Evolutionary conservation across 1,140 invertebrate genomes (phyloP), one percentile per base, ranked within the genome.

Genomic region (Megathymus violae): DNA sequence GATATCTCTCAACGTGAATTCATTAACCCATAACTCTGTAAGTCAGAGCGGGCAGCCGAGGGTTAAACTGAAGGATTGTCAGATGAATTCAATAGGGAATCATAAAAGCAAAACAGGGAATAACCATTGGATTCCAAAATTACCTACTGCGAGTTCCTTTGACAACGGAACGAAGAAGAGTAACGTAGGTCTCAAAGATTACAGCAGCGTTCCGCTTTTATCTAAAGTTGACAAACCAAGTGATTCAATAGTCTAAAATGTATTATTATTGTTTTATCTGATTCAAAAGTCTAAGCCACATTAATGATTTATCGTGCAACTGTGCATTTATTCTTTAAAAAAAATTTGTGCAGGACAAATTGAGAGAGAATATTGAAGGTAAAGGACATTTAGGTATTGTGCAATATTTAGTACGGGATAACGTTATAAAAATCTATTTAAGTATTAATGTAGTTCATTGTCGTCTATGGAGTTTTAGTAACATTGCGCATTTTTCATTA

Each of bases 91-190:
- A 6, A 65, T 85, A 17, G 74, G 74, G 17, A 84, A 89, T 64
- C 80, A 87, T 62, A 90, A 90, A 43, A 82, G 81, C 65, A 89
- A 88, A 73, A 70, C 88, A 60, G 91, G 88, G 27, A 91, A 91
- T 74, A 92, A 92, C 51, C 91, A 91, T 74, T 92, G 89, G 88
- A 82, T 91, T 54, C 74, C 88, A 3, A 89, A 89, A 56, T 60
- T 92, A 19, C 78, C 89, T 0, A 85, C 86, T 11, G 86, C 89
- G 0, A 91, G 81, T 67, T 91, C 89, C 16, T 91, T 91, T 48
- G 89, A 91, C 31, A 85, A 86, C 56, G 80, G 81, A 4, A 64
- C 79, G 38, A 85, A 72, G 40, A 91, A 86, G 59, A 69, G 62
- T 9, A 82, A 67, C 15, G 86, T 89, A 36, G 66, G 75, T 64